Base-by-base conservation (phyloP, 2,888 invertebrate species). In the Aethes cnicana region DNA sequence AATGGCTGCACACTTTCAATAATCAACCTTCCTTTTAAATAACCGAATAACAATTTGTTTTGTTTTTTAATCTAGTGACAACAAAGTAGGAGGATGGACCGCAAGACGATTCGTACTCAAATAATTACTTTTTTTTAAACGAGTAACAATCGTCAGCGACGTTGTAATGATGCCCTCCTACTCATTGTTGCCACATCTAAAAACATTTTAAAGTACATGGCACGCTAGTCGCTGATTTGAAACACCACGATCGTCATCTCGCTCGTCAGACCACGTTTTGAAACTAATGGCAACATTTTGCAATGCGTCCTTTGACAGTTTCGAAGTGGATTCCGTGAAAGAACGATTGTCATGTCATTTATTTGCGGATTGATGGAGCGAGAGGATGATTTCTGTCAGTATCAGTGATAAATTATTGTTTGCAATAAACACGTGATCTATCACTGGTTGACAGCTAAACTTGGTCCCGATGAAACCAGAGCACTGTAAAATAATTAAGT, bases 141-240 rank as follows among this genome's bases (percentile, higher is more conserved):
- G 75, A 84, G 86, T 79, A 85, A 81, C 81, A 77, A 82, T 82
- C 81, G 77, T 81, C 67, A 73, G 77, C 74, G 79, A 56, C 77
- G 74, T 61, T 54, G 42, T 54, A n/a, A n/a, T n/a, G n/a, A n/a
- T 54, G 4, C 49, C 66, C 79, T 87, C 74, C 86, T 88, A 86
- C 84, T 88, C 65, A 55, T 76, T 84, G 81, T 72, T 88, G 88
- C 89, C 88, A 80, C 77, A 77, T 57, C 63, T 68, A 69, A 72
- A 68, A 61, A 59, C 56, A 61, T 66, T 61, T 64, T 76, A 77
- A 80, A 74, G 81, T 88, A 88, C 83, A 83, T 66, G 87, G 86
- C 81, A 84, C 74, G 73, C 84, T 81, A 72, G 87, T 78, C 89
- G 88, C 81, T 87, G 88, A 86, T 88, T 86, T 89, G 88, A 86